Conservation (phyloP, 2,888 invertebrate species). For the Phyto melanocephala region DNA sequence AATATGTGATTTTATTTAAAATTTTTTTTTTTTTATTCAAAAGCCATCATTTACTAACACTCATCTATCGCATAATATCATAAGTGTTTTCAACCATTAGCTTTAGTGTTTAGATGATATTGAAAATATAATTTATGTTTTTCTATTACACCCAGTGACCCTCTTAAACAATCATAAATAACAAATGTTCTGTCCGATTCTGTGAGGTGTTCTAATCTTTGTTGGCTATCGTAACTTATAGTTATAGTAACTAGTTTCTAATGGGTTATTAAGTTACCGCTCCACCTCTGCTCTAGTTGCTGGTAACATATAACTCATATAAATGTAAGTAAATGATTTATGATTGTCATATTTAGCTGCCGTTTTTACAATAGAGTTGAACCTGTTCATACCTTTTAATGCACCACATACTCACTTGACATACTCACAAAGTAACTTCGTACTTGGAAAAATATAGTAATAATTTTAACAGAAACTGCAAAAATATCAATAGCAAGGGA, state of each 20-base stretch:
- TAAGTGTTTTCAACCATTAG: background rate
- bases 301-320: constrained; percentile 24
- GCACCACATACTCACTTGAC: background rate
- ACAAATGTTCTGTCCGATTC: constrained; percentile 28
- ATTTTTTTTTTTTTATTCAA: background rate
- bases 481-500: background rate
- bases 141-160: constrained; percentile 37
- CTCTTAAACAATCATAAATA: constrained; percentile 55
- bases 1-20: background rate
- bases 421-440: constrained; percentile 6
- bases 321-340: constrained; percentile 60
- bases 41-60: background rate
- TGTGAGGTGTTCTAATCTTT: background rate
- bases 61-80: background rate
- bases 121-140: constrained; percentile 7
- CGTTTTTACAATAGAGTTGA: constrained; percentile 16
- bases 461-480: background rate
- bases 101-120: background rate
- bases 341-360: constrained; percentile 58
- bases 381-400: constrained; percentile 15
- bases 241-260: constrained; percentile 53
- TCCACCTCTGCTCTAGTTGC: background rate
- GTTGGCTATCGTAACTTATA: constrained; percentile 19
- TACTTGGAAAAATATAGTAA: too few relatives aligned
- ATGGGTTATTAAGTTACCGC: constrained; percentile 59